phyloP scores from a whole-genome alignment of 2,888 invertebrate genomes.

The Cremastobaeus sp. region DNA sequence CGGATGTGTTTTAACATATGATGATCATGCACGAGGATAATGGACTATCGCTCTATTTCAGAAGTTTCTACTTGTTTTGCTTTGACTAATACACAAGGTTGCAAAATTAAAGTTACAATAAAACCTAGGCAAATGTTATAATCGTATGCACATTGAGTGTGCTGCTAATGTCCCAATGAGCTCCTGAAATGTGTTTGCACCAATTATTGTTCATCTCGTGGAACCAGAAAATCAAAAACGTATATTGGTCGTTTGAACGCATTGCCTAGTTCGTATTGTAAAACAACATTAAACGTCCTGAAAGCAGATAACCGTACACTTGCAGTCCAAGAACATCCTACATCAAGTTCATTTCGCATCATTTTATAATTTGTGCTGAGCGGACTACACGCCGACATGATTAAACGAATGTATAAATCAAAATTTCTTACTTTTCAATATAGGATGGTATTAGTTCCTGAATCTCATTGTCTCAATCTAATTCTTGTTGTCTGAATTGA shows the following conservation, averaged over 20 bases:
- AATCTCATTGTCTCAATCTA: conserved; percentile 48
- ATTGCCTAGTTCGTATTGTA: too few species aligned
- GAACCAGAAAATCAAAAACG: too few species aligned
- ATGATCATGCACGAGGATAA: neutral
- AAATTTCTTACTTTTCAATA: conserved; percentile 49
- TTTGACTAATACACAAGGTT: conserved; percentile 6
- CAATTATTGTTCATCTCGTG: too few species aligned
- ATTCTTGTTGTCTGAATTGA: conserved; percentile 56
- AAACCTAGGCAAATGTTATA: too few species aligned
- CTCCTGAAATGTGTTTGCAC: too few species aligned
- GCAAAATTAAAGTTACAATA: too few species aligned
- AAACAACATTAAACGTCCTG: conserved; percentile 31
- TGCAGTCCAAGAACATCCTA: conserved; percentile 21
- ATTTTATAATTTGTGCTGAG: conserved; percentile 32
- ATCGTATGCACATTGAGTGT: too few species aligned
- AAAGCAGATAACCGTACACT: conserved; percentile 48
- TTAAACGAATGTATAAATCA: conserved; percentile 27
- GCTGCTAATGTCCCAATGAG: too few species aligned
- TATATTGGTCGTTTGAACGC: too few species aligned
- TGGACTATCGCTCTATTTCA: neutral
- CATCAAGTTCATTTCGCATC: conserved; percentile 21
- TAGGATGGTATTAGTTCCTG: conserved; percentile 58
- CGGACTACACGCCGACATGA: conserved; percentile 10
- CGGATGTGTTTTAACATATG: conserved; percentile 1
- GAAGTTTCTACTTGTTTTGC: conserved; percentile 9